Conservation (phyloP, 2,113 vertebrate species). For the Smithornis capensis region DNA sequence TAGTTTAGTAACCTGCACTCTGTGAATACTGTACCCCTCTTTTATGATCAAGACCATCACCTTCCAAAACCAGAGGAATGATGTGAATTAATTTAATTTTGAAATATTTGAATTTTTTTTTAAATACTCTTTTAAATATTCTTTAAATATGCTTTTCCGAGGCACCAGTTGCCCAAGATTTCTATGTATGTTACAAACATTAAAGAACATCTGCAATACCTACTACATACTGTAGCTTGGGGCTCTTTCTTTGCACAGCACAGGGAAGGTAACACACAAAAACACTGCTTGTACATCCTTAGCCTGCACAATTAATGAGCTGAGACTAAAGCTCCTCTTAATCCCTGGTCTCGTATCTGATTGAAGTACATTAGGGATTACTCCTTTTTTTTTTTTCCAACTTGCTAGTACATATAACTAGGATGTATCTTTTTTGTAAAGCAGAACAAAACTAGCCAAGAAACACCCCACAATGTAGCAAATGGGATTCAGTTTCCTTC, state of each 20-base stretch:
- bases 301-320: background rate
- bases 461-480: background rate
- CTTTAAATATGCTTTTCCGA: background rate
- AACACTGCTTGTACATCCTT: background rate
- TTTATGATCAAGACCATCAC: background rate
- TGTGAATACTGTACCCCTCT: background rate
- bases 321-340: background rate
- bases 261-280: background rate
- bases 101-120: background rate
- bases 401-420: background rate
- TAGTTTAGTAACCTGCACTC: background rate
- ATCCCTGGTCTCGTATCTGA: rapidly evolving
- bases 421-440: background rate
- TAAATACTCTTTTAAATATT: background rate
- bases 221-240: background rate
- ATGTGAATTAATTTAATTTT: background rate
- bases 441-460: background rate
- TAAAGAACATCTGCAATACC: background rate
- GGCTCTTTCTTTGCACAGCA: background rate
- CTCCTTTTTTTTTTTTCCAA: background rate
- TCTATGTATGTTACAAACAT: background rate
- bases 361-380: background rate
- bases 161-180: background rate
- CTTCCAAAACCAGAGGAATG: background rate
- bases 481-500: background rate